Conservation (phyloP, 1,140 invertebrate genomes). For the Trichogramma pretiosum region DNA sequence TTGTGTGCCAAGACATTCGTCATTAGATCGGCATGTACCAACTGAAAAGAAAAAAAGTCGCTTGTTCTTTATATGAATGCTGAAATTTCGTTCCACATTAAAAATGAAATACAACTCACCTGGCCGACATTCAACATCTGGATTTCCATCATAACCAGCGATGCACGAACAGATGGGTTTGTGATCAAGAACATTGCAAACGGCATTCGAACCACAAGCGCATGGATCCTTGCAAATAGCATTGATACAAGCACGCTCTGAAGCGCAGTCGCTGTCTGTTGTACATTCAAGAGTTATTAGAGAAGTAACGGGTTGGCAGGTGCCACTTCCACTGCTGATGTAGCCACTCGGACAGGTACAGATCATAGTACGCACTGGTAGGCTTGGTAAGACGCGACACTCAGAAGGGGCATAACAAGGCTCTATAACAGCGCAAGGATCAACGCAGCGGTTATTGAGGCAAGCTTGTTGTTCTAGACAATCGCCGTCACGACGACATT, state of each 20-base stretch:
- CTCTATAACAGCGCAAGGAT: constrained; percentile 68
- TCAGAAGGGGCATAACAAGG: constrained; percentile 72
- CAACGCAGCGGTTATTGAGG: constrained; percentile 69
- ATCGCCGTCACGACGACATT: constrained; percentile 72
- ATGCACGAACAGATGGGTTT: constrained; percentile 76
- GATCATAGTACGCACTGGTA: constrained; percentile 78
- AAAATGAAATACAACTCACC: no score
- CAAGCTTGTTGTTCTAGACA: constrained; percentile 74
- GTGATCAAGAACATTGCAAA: constrained; percentile 71
- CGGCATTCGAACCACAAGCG: constrained; percentile 68
- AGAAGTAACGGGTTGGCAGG: constrained; percentile 56
- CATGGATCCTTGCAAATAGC: constrained; percentile 74
- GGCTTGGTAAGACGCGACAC: constrained; percentile 70
- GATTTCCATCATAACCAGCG: constrained; percentile 71
- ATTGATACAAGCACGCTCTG: constrained; percentile 68
- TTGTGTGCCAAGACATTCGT: constrained; percentile 67
- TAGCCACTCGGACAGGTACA: constrained; percentile 84
- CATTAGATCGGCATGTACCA: constrained; percentile 62
- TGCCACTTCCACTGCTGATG: constrained; percentile 71
- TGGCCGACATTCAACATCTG: constrained; percentile 64
- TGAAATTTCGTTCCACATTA: no score
- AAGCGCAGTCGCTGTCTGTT: constrained; percentile 64
- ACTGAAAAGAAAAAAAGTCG: constrained; percentile 24
- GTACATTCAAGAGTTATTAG: constrained; percentile 60
- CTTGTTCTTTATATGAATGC: no score